Evolutionary conservation across 2,888 invertebrate species (phyloP), one percentile per base, ranked within the genome.

Genomic region (Dasysyrphus tricinctus): DNA sequence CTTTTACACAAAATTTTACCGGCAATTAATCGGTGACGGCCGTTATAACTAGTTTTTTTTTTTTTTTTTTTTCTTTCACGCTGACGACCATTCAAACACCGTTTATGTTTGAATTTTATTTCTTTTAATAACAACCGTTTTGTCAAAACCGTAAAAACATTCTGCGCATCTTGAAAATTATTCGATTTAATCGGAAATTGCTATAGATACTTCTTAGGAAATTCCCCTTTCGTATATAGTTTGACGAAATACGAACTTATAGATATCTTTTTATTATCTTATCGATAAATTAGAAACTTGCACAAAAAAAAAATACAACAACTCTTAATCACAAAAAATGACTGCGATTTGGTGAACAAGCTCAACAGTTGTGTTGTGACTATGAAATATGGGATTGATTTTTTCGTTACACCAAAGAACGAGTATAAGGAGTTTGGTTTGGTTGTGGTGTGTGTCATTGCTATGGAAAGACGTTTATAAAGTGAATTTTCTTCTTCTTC

Each of bases 1-100:
- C 29, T 39, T 59, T 51, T 32, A 39, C 14, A 74, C 11, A 11
- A 63, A 72, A 72, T 69, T 78, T 76, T 77, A 59, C 80, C 73
- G 77, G 80, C 59, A 69, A 73, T 70, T 77, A 76, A 65, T 76
- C 67, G 67, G 67, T 78, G 47, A 74, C 56, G 69, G 84, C 82
- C 74, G 78, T 78, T 83, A 78, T 39, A 57, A 74, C 67, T 54
- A 63, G 75, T 77, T 74, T 63, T 24, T 24, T 24, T 1, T 24
- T 24, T 77, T 74, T 63, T 24, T 24, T 24, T 1, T 24, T 24
- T 37, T 49, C 16, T 51, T 37, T 24, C 42, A 51, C 37, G 57
- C 70, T 32, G 49, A 39, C 24, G 49, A 39, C 37, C 57, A 47
- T 16, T 8, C 47, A 47, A 9, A 16, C 8, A 47, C 16, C 16